Evolutionary conservation across 2,797 vertebrate species (phyloP).

Genomic region (Microctenopoma steveboyesi): DNA sequence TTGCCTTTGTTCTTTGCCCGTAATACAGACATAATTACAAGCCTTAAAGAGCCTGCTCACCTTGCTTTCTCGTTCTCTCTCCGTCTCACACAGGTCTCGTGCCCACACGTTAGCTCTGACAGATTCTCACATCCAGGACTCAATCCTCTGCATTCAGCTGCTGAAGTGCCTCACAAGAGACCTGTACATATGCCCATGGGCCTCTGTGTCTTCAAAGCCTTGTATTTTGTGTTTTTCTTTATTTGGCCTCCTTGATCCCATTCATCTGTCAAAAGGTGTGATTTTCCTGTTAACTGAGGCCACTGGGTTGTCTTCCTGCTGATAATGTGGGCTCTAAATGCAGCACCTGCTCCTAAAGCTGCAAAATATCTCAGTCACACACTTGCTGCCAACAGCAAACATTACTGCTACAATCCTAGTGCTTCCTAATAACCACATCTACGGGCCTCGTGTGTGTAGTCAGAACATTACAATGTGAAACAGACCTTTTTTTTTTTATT

Average conservation of each 20-base stretch:
- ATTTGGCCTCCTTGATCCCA: constrained; percentile 12
- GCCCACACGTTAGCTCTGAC: constrained; percentile 66
- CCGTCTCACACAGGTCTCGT: constrained; percentile 20
- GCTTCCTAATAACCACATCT: constrained; percentile 39
- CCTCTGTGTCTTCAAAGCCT: constrained; percentile 38
- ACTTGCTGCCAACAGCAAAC: constrained; percentile 7
- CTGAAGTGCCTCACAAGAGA: constrained; percentile 30
- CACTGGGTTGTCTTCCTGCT: constrained; percentile 23
- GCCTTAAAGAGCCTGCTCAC: constrained; percentile 73
- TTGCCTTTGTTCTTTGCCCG: constrained; percentile 80
- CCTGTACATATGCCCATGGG: constrained; percentile 11
- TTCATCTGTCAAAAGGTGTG: constrained; percentile 24
- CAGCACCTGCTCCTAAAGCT: constrained; percentile 38
- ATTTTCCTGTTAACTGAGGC: background rate
- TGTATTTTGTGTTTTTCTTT: constrained; percentile 16
- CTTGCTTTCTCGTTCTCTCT: constrained; percentile 67
- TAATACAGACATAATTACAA: constrained; percentile 84
- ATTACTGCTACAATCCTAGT: constrained; percentile 18
- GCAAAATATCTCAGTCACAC: constrained; percentile 1
- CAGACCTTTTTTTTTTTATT: constrained; percentile 42
- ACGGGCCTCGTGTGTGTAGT: constrained; percentile 34
- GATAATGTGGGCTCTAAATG: constrained; percentile 6
- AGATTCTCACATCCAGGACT: constrained; percentile 51
- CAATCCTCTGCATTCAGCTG: constrained; percentile 35
- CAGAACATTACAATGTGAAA: constrained; percentile 43